A percentile compares a stretch with the other conserved stretches of the same genome.
Conservation (phyloP, 2,888 invertebrate species). For the Conistra vaccinii region DNA sequence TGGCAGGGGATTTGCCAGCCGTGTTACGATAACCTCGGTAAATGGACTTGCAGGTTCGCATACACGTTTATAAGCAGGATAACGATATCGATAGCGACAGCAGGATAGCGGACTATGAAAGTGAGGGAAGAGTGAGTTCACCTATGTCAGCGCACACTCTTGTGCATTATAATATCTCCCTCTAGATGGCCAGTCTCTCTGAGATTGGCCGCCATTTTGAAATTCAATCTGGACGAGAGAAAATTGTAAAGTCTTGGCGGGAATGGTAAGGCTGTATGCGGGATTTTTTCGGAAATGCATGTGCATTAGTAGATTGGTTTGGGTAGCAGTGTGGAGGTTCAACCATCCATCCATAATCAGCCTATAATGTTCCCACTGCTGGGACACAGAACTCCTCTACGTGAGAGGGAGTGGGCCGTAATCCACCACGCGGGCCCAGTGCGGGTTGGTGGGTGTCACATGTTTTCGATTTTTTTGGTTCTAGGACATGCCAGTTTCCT, state of each 20-base stretch:
- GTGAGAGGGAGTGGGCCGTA: too few species aligned
- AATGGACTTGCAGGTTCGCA: constrained; percentile 84
- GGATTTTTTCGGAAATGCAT: not conserved
- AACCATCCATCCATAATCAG: too few species aligned
- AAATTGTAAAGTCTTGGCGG: not conserved
- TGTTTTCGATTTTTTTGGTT: too few species aligned
- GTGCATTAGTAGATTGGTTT: not conserved
- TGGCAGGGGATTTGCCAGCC: constrained; percentile 84
- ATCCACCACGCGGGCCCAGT: too few species aligned
- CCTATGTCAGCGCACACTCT: not conserved
- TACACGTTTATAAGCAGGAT: constrained; percentile 19
- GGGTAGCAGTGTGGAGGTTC: not conserved
- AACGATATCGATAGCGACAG: too few species aligned
- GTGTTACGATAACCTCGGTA: constrained; percentile 80
- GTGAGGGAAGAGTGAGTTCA: not conserved
- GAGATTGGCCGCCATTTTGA: too few species aligned
- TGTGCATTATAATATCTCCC: not conserved
- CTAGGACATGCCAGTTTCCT: too few species aligned
- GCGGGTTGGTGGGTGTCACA: too few species aligned
- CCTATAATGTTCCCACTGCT: too few species aligned
- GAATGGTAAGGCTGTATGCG: not conserved
- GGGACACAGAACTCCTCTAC: too few species aligned
- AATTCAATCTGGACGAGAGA: not conserved
- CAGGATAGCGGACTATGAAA: not conserved
- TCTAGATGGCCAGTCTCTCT: not conserved